Percentiles rank a stretch among this genome's conserved stretches.
phyloP scores from a whole-genome alignment of 2,888 invertebrate genomes.

The Callyntrura guangdongensis region DNA sequence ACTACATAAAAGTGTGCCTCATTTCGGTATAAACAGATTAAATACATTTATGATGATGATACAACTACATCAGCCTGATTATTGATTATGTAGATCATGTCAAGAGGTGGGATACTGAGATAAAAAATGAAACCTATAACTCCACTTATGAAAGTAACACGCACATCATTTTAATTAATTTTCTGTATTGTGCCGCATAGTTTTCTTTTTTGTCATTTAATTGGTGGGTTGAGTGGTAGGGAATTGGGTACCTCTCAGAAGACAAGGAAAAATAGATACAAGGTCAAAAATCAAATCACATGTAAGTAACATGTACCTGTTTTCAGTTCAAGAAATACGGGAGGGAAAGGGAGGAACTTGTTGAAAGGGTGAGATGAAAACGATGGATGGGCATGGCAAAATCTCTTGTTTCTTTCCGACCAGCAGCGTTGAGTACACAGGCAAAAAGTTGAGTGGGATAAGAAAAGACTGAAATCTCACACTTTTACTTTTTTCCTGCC shows the following conservation, averaged over 20 bases:
- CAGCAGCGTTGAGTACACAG: neutral
- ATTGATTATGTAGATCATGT: no score
- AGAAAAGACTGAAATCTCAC: conserved; percentile 33
- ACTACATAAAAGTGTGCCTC: no score
- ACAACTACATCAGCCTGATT: neutral
- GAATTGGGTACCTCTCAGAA: neutral
- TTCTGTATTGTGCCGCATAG: neutral
- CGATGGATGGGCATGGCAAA: neutral
- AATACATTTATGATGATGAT: neutral
- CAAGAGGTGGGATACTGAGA: neutral
- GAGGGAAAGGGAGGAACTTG: conserved; percentile 36
- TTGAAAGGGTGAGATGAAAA: conserved; percentile 56
- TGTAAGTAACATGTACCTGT: neutral
- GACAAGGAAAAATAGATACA: conserved; percentile 12
- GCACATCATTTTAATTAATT: conserved; percentile 52
- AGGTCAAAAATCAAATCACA: conserved; percentile 25
- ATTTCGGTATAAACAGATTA: neutral
- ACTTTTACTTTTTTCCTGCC: conserved; percentile 1
- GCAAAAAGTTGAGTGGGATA: conserved; percentile 3
- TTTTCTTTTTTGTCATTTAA: neutral
- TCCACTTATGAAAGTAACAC: conserved; percentile 24
- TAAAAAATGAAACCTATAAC: neutral
- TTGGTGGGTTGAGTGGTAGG: neutral
- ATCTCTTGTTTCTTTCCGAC: conserved; percentile 5
- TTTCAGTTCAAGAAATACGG: neutral